Base-by-base conservation (phyloP, 2,888 invertebrate species). In the Lysandra coridon region DNA sequence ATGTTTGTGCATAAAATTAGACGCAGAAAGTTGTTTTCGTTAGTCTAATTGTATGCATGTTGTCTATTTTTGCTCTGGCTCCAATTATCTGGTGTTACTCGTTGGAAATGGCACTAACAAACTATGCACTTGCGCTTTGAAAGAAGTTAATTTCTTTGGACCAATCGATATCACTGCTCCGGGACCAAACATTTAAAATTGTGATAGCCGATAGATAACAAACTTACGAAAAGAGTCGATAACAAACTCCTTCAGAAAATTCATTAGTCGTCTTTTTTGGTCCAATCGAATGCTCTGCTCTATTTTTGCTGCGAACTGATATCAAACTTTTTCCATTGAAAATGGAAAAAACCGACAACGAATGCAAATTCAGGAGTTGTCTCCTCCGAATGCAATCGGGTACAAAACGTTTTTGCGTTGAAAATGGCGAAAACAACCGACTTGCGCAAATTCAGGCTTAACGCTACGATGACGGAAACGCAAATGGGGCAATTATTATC, bases 401-500 rank as follows among this genome's bases (percentile, higher is more conserved):
- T 12, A 49, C 49, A 12, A 2, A 12, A 49, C 49, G 53, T 64
- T 64, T 64, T 64, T 30, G 62, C 23, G 23, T 64, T 14, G 14
- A 1, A 23, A 64, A 64, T 7, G 23, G 62, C 23, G 64, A 69
- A 33, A 69, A 33, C 64, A 30, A 37, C 10, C 30, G 10, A 5
- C 33, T 69, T 17, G 69, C 69, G 69, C 33, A 69, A 69, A 69
- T 17, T 33, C 69, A 37, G 30, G 64, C 69, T 69, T 69, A 30
- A 37, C 69, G 33, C 69, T 17, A 3, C 69, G 33, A 69, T 69
- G 69, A 69, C 69, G 69, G 69, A 69, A 69, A 37, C 14, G 69
- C 69, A 69, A 69, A 17, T 69, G 69, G 69, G 69, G 69, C 69
- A 69, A 33, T 33, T 37, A 37, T 37, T 69, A 33, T 37, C 33